Conservation (phyloP, 2,888 invertebrate genomes). For the Neoitamus cyanurus region DNA sequence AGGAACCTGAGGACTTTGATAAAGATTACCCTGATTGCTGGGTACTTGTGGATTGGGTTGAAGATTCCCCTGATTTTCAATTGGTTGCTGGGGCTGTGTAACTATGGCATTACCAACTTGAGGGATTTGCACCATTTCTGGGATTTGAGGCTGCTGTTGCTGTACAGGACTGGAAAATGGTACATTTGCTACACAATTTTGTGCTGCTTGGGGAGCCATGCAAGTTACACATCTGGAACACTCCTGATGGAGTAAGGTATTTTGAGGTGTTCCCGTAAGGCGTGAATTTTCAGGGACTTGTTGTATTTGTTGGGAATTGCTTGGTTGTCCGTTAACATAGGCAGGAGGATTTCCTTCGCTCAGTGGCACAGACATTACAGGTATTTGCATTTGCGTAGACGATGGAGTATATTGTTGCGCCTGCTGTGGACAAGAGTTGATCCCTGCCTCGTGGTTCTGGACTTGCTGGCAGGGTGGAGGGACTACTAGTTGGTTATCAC, state of each 20-base stretch:
- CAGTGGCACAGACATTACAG: not conserved
- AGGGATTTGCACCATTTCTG: not conserved
- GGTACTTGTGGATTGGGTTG: not conserved
- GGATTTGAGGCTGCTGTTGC: not conserved
- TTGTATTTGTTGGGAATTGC: not conserved
- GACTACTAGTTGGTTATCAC: not conserved
- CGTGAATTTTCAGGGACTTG: not conserved
- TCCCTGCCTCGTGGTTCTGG: not conserved
- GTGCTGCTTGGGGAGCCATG: not conserved
- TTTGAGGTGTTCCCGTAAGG: not conserved
- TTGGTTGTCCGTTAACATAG: not conserved
- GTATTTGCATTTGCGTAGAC: not conserved
- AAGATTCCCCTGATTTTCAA: not conserved
- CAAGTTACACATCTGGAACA: not conserved
- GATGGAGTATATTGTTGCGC: not conserved
- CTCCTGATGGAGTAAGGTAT: not conserved
- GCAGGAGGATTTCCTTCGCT: not conserved
- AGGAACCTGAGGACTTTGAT: not conserved
- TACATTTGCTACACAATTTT: not conserved
- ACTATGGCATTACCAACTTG: too few species aligned
- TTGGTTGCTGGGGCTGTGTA: too few species aligned
- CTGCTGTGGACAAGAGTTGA: not conserved
- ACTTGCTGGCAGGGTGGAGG: not conserved
- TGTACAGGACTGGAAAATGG: not conserved
- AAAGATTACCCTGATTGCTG: too few species aligned